phyloP scores from a whole-genome alignment of 2,888 invertebrate genomes.

The Onthophagus sagittarius region DNA sequence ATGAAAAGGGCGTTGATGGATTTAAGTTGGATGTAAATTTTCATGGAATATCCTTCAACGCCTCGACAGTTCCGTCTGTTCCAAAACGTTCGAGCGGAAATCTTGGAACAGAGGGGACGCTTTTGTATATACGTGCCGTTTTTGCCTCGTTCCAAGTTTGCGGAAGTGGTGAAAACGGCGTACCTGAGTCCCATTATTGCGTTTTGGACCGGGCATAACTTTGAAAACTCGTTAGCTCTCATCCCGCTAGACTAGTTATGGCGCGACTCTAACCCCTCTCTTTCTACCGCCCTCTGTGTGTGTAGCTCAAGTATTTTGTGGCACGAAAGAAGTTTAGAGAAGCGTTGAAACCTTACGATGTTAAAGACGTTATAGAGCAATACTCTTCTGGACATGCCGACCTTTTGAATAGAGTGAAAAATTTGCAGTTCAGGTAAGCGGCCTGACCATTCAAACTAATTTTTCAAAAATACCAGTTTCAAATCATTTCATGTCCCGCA shows the following conservation, averaged over 20 bases:
- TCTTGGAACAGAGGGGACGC: not conserved
- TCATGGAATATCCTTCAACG: not conserved
- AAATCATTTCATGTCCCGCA: constrained; percentile 3
- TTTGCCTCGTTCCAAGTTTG: not conserved
- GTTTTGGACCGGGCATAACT: not conserved
- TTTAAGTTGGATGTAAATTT: not conserved
- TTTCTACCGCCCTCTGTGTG: constrained; percentile 48
- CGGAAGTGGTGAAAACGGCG: not conserved
- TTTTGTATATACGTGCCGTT: not conserved
- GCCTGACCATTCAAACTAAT: constrained; percentile 4
- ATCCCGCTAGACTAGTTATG: not conserved
- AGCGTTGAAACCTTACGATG: constrained; percentile 92
- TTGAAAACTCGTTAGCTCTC: not conserved
- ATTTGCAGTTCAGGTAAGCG: constrained; percentile 77
- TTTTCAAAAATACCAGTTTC: no score
- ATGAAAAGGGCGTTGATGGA: not conserved
- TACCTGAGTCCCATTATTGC: not conserved
- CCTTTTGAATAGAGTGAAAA: constrained; percentile 86
- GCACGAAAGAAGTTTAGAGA: constrained; percentile 92
- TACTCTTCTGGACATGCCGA: constrained; percentile 91
- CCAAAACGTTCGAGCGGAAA: not conserved
- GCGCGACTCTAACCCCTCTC: constrained; percentile 30
- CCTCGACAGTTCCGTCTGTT: not conserved
- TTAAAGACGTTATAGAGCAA: constrained; percentile 95
- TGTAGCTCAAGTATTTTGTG: constrained; percentile 88